These are phyloP conservation scores for Limnodromus scolopaceus DNA, from an alignment of 2,797 vertebrate genomes.

Conservation along the genomic window DNA sequence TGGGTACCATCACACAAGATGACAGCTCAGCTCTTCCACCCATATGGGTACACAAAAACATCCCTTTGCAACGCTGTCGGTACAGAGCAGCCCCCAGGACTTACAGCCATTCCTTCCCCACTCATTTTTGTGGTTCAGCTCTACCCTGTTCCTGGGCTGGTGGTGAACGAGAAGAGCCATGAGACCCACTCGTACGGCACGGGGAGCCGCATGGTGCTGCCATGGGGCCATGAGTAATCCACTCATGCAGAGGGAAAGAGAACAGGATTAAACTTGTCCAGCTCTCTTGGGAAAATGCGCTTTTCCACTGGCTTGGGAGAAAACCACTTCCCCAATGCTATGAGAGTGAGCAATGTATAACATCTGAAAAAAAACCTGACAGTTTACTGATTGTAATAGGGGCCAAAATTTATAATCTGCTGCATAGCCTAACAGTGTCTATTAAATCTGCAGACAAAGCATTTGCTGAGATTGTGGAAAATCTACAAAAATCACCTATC, in stretches of 20 bases:
- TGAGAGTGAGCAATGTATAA: background rate
- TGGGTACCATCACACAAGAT: background rate
- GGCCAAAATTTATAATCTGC: conserved; percentile 39
- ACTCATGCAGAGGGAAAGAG: background rate
- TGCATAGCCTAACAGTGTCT: background rate
- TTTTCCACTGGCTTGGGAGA: background rate
- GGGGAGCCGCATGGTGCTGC: background rate
- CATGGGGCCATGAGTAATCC: background rate
- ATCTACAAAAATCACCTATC: conserved; percentile 38
- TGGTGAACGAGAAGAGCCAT: background rate
- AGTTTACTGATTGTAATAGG: background rate
- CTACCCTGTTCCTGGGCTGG: background rate
- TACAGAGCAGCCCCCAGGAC: background rate
- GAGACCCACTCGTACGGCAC: rapidly evolving
- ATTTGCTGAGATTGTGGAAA: conserved; percentile 46
- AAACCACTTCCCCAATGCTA: background rate
- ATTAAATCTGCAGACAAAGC: conserved; percentile 45
- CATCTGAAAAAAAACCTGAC: background rate
- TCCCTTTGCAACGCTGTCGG: background rate
- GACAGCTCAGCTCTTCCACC: background rate
- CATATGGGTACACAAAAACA: rapidly evolving
- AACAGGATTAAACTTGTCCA: background rate
- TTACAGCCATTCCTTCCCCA: background rate
- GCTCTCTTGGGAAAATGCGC: background rate
- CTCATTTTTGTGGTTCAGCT: background rate